phyloP scores from a whole-genome alignment of 1,140 invertebrate genomes.

The Polyergus mexicanus region DNA sequence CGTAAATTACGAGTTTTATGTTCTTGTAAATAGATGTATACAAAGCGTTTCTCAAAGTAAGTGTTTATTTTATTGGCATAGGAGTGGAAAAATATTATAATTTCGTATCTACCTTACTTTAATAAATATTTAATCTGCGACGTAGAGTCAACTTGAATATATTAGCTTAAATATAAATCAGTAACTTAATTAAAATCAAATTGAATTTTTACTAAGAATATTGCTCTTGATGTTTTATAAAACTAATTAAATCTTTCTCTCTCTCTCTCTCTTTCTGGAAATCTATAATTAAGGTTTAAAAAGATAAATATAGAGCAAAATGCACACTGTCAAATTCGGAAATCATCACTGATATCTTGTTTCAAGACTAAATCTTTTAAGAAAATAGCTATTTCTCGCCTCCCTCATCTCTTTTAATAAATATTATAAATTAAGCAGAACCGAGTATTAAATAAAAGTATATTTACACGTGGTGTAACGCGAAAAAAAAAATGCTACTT shows the following conservation, averaged over 20 bases:
- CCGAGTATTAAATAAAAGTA: not conserved
- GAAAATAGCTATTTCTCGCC: not conserved
- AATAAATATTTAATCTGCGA: constrained; percentile 33
- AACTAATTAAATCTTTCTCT: not conserved
- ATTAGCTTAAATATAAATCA: no score
- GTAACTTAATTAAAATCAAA: constrained; percentile 14
- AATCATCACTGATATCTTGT: not conserved
- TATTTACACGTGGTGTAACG: not conserved
- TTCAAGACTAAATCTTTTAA: not conserved
- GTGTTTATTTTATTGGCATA: constrained; percentile 4
- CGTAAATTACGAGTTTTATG: constrained; percentile 13
- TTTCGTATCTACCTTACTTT: constrained; percentile 15
- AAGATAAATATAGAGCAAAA: not conserved
- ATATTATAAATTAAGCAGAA: not conserved
- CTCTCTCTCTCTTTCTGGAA: not conserved
- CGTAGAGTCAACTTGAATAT: not conserved
- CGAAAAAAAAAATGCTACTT: constrained; percentile 83
- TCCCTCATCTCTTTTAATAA: not conserved
- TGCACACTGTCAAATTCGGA: not conserved
- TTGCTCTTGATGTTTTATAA: constrained; percentile 13
- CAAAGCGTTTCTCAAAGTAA: constrained; percentile 19
- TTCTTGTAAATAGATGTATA: not conserved
- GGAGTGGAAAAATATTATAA: constrained; percentile 27
- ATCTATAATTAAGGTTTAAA: not conserved
- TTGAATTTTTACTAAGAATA: constrained; percentile 18